Evolutionary conservation across 1,140 invertebrate species (phyloP).

Genomic region (Laodelphax striatellus): DNA sequence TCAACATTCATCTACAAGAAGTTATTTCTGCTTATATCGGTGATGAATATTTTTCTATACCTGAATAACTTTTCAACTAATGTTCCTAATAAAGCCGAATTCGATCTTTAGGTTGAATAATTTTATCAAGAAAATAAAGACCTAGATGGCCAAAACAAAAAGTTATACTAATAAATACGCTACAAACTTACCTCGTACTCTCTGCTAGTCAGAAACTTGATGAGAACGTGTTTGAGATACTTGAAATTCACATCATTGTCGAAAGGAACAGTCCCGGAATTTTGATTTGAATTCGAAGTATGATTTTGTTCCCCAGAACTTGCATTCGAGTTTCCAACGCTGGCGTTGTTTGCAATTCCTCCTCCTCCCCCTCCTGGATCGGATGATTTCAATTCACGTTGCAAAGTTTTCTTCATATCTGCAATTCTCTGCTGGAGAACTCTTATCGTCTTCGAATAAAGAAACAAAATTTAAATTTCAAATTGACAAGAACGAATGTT

Average conservation of each 20-base stretch:
- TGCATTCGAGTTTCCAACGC: not conserved
- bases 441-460: slow-evolving; percentile 62
- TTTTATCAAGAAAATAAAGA: too few relatives aligned
- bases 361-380: slow-evolving; percentile 9
- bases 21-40: too few relatives aligned
- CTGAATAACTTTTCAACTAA: too few relatives aligned
- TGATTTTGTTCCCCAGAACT: slow-evolving; percentile 5
- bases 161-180: not conserved
- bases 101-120: too few relatives aligned
- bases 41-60: too few relatives aligned
- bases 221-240: slow-evolving; percentile 84
- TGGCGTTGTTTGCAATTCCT: not conserved
- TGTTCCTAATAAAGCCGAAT: too few relatives aligned
- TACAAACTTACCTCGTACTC: slow-evolving; percentile 52
- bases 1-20: too few relatives aligned
- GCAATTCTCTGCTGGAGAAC: slow-evolving; percentile 71
- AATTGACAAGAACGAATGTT: not conserved
- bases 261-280: slow-evolving; percentile 7
- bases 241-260: slow-evolving; percentile 71
- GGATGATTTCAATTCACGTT: slow-evolving; percentile 54
- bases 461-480: slow-evolving; percentile 6
- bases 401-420: slow-evolving; percentile 84
- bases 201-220: slow-evolving; percentile 81
- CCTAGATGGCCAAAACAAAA: not conserved
- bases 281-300: not conserved